phyloP scores from a whole-genome alignment of 1,140 invertebrate genomes.

The Pantala flavescens region DNA sequence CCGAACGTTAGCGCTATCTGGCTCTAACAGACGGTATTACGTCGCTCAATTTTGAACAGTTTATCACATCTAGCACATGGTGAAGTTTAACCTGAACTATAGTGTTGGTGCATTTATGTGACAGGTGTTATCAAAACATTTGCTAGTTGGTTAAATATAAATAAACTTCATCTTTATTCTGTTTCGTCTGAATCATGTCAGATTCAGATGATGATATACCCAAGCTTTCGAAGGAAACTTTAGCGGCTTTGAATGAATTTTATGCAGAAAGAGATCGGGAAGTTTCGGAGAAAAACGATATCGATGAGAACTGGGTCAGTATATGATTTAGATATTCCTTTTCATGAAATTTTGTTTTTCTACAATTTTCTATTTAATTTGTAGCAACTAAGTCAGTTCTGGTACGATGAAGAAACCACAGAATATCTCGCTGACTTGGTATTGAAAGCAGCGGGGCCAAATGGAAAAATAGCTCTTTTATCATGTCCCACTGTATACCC shows the following conservation, averaged over 20 bases:
- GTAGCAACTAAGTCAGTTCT: conserved; percentile 95
- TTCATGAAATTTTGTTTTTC: not conserved
- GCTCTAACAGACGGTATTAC: too few species aligned
- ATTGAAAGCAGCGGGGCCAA: conserved; percentile 36
- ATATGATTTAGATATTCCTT: conserved; percentile 7
- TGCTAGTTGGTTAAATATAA: too few species aligned
- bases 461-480: conserved; percentile 67
- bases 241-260: conserved; percentile 72
- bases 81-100: too few species aligned
- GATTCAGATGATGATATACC: conserved; percentile 45
- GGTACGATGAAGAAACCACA: conserved; percentile 78
- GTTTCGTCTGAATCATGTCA: not conserved
- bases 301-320: conserved; percentile 72
- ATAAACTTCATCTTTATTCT: too few species aligned
- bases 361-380: conserved; percentile 26
- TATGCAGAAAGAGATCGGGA: conserved; percentile 59
- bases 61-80: too few species aligned
- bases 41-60: too few species aligned
- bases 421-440: conserved; percentile 54
- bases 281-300: conserved; percentile 35
- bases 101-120: too few species aligned
- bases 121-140: too few species aligned
- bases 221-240: conserved; percentile 56
- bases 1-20: too few species aligned
- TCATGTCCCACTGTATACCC: conserved; percentile 82